These are phyloP conservation scores for Mycteria americana DNA, from an alignment of 2,797 vertebrate species.

Conservation along the genomic window DNA sequence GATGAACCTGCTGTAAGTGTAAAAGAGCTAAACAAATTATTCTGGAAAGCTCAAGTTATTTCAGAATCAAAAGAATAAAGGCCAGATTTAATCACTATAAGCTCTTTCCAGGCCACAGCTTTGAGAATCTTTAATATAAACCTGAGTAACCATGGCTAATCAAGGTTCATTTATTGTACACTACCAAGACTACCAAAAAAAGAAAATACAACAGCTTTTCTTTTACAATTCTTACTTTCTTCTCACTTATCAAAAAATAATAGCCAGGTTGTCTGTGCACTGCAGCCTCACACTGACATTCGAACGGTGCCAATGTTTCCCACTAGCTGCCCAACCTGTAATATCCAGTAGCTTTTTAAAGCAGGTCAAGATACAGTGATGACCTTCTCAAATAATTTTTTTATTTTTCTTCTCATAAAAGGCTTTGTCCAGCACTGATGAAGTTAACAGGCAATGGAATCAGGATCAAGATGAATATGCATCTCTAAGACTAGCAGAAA, in stretches of 20 bases:
- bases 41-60: background rate
- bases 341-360: background rate
- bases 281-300: background rate
- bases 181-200: background rate
- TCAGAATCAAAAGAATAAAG: background rate
- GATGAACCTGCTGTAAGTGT: background rate
- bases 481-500: background rate
- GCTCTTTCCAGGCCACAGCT: background rate
- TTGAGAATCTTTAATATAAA: background rate
- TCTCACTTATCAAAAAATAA: background rate
- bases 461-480: background rate
- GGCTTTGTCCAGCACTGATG: background rate
- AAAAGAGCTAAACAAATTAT: background rate
- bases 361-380: background rate
- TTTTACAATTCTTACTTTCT: background rate
- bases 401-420: background rate
- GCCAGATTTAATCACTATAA: background rate
- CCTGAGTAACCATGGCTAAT: background rate
- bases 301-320: rapidly evolving
- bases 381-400: background rate
- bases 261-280: background rate
- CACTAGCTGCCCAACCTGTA: background rate
- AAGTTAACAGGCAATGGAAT: background rate
- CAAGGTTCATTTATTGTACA: background rate
- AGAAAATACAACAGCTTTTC: background rate